Conservation (phyloP, 2,888 invertebrate species). For the Perdita meconis region DNA sequence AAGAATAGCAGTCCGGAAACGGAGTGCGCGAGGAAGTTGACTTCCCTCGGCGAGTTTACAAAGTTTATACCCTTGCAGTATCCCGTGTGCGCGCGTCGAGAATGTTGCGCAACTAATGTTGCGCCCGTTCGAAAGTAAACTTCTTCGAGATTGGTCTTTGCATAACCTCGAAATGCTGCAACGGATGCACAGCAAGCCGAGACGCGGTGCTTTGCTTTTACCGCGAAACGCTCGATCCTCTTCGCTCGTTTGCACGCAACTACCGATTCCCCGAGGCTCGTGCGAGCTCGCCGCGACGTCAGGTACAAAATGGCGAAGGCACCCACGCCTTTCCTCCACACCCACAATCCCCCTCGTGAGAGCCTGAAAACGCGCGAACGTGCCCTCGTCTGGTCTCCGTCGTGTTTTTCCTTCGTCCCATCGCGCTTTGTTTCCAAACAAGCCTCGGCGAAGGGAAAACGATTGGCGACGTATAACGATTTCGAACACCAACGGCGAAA, state of each 20-base stretch:
- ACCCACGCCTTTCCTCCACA: constrained; percentile 69
- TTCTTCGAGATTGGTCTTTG: neutral
- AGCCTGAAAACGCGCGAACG: constrained; percentile 40
- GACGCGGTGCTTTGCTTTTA: constrained; percentile 29
- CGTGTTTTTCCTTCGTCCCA: constrained; percentile 31
- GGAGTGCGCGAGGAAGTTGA: neutral
- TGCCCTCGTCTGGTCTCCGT: constrained; percentile 28
- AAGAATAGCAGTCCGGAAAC: neutral
- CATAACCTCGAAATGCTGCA: constrained; percentile 3
- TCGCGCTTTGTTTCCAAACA: constrained; percentile 27
- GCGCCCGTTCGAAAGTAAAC: constrained; percentile 17
- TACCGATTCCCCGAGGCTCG: constrained; percentile 61
- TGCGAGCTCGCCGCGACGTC: constrained; percentile 71
- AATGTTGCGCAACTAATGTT: constrained; percentile 18
- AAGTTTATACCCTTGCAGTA: neutral
- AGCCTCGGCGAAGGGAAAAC: constrained; percentile 18
- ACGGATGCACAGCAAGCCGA: neutral
- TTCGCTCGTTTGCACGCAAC: constrained; percentile 30
- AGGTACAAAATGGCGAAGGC: constrained; percentile 73
- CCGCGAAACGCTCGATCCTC: constrained; percentile 1
- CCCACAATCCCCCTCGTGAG: constrained; percentile 55
- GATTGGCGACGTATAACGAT: neutral
- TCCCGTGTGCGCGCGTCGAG: neutral
- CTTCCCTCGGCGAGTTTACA: neutral
- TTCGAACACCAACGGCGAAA: no score